Evolutionary conservation across 92 coral and sea anemone genomes (phyloP), one percentile per base, ranked within the genome.

Genomic region (Palythoa heliodiscus): DNA sequence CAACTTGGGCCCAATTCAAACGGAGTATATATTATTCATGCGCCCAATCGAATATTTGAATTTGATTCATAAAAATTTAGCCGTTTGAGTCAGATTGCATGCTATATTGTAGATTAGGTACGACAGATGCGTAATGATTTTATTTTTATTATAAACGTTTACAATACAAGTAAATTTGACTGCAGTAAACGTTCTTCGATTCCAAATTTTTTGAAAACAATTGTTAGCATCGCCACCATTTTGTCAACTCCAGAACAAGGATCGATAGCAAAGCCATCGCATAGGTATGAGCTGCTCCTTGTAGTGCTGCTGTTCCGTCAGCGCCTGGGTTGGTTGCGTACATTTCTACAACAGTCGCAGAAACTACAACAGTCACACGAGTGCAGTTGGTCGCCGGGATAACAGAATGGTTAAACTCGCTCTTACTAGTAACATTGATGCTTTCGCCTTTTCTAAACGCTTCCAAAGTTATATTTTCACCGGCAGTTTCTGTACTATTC

Each of bases 341-440:
- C 81, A 76, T 76, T 76, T 76, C 81, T 15, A 76, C 64, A 29
- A 76, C 43, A 11, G 81, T 76, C 10, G 81, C 66, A 10, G 66
- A 43, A 11, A 55, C 16, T 23, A 25, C 66, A 2, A 76, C 23
- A 4, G 81, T 76, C 67, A 76, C 81, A 24, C 64, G 81, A 29
- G 64, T 76, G 13, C 81, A 76, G 67, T 76, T 76, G 52, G 81
- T 76, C 6, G n/a, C 20, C 1, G 81, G 47, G 5, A 76, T 53
- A 14, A 76, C 19, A 3, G 81, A 38, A 23, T n/a, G 61, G 25
- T 11, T 54, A n/a, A 22, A 76, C 13, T 52, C 67, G 23, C 81
- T 52, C 20, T 53, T 16, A 17, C 81, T 76, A 10, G 67, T 76
- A 12, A 76, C 25, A 13, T 24, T 54, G 40, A 76, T 17, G 67